Conservation (phyloP, 1,140 invertebrate genomes). For the Saxidomus purpurata region DNA sequence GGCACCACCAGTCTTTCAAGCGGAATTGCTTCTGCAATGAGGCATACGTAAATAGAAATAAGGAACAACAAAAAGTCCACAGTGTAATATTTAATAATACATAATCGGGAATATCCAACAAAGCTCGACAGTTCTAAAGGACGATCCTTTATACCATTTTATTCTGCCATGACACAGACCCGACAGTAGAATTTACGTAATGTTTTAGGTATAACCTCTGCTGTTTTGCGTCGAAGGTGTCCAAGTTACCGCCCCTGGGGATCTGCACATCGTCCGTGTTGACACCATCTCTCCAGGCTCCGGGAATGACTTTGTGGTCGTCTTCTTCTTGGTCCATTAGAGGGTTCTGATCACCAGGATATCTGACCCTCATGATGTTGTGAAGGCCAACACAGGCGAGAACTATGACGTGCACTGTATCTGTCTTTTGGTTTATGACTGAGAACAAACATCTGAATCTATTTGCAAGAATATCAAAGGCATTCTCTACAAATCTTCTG, state of each 20-base stretch:
- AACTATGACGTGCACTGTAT: conserved; percentile 27
- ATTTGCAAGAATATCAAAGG: conserved; percentile 74
- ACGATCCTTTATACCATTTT: not conserved
- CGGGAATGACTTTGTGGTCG: conserved; percentile 22
- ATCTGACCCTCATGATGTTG: conserved; percentile 50
- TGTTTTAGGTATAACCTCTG: conserved; percentile 63
- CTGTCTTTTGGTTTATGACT: conserved; percentile 28
- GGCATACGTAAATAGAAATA: no score
- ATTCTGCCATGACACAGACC: conserved; percentile 52
- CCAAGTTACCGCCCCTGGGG: conserved; percentile 14
- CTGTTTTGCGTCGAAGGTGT: conserved; percentile 44
- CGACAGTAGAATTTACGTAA: conserved; percentile 47
- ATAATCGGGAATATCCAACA: no score
- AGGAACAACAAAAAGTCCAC: no score
- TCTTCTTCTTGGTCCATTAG: conserved; percentile 32
- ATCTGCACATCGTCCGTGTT: not conserved
- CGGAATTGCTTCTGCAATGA: no score
- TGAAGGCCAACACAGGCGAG: conserved; percentile 59
- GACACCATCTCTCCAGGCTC: conserved; percentile 39
- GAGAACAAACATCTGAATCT: conserved; percentile 18
- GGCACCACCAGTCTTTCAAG: no score
- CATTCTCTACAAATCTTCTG: conserved; percentile 81
- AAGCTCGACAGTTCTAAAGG: no score
- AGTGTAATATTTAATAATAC: no score
- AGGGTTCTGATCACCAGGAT: conserved; percentile 26